Base-by-base conservation (phyloP, 2,888 invertebrate species). In the Bursaphelenchus okinawaensis region DNA sequence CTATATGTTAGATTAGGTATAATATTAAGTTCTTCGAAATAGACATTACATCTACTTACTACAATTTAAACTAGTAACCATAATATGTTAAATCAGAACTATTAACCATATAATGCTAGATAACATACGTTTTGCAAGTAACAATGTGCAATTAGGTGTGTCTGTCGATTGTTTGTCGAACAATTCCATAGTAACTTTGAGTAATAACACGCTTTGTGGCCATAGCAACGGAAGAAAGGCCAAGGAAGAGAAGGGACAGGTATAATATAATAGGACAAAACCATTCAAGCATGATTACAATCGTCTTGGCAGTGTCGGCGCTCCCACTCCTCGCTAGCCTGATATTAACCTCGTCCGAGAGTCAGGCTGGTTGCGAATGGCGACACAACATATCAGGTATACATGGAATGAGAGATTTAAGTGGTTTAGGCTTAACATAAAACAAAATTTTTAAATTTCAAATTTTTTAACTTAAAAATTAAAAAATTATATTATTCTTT, bases 371-470 rank as follows among this genome's bases (percentile, higher is more conserved):
- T 4, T 67, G 67, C 29, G 28, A 27, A n/a, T 61, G 59, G 67
- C 26, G 66, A 19, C 67, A 67, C 52, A 68, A 67, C 24, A 22
- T 67, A 9, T 68, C 67, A 24, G 66, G 66, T 67, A 52, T 65
- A 40, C 2, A n/a, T n/a, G n/a, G n/a, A n/a, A n/a, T n/a, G n/a
- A n/a, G n/a, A n/a, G n/a, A n/a, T n/a, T 16, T 3, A 56, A 51
- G n/a, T 19, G 60, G 59, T 20, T 4, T 58, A 20, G 55, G 20
- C 23, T 16, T 8, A 22, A 12, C 22, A 60, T 19, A 29, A 27
- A 22, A 7, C 22, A 19, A 65, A 64, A 22, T 22, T 27, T n/a
- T n/a, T n/a, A n/a, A n/a, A n/a, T n/a, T n/a, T n/a, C n/a, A 40
- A 40, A 3, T 40, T 16, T 40, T 2, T 40, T 40, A 40, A 40